Conservation (phyloP, 2,113 vertebrate genomes). For the Motacilla alba region DNA sequence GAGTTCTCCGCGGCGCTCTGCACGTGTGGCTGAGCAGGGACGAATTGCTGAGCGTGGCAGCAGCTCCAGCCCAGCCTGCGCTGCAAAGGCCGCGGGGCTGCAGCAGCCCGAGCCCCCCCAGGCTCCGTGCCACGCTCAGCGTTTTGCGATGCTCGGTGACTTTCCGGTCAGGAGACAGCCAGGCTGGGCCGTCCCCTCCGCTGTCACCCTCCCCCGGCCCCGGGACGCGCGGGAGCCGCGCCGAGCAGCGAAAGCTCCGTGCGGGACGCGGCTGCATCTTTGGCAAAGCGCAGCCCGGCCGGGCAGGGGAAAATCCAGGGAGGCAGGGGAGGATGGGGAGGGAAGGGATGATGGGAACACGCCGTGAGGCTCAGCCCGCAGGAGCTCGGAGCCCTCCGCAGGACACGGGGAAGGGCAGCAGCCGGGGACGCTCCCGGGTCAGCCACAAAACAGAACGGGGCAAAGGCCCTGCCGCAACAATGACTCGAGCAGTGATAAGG, state of each 20-base stretch:
- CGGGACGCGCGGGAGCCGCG: fast-evolving
- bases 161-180: slow-evolving; percentile 7
- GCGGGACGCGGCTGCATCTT: background rate
- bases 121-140: background rate
- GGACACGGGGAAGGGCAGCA: fast-evolving
- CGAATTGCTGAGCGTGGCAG: background rate
- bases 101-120: background rate
- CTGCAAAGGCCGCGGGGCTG: background rate
- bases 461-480: background rate
- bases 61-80: background rate
- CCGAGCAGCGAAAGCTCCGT: background rate
- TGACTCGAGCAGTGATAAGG: background rate
- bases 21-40: background rate
- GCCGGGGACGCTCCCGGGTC: background rate
- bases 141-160: slow-evolving; percentile 5
- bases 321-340: background rate
- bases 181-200: background rate
- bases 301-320: background rate
- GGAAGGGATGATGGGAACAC: background rate
- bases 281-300: background rate
- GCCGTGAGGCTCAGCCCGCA: background rate
- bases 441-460: background rate
- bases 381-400: fast-evolving
- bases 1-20: fast-evolving
- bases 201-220: background rate